These are phyloP conservation scores for Orchestia grillus DNA, from an alignment of 1,140 invertebrate species.

Conservation along the genomic window DNA sequence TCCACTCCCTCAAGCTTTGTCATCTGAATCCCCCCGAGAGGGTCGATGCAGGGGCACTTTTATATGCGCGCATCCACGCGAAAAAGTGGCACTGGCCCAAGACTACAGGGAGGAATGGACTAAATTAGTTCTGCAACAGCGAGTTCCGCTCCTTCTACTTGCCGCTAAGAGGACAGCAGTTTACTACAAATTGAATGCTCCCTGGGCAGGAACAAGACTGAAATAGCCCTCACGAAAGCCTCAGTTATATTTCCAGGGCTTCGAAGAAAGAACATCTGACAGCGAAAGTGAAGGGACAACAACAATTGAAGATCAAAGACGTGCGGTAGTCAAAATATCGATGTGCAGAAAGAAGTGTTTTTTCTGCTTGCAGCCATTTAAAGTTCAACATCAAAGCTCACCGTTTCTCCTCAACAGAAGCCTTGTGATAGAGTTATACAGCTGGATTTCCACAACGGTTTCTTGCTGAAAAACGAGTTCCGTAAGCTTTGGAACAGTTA, in stretches of 20 bases:
- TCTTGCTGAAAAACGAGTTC: not conserved
- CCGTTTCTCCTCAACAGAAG: not conserved
- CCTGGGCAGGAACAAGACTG: not conserved
- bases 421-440: not conserved
- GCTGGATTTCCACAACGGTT: not conserved
- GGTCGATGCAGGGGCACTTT: not conserved
- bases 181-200: constrained; percentile 26
- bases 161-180: not conserved
- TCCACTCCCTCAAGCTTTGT: not conserved
- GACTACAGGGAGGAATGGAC: not conserved
- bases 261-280: not conserved
- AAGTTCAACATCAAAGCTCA: not conserved
- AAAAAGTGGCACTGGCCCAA: constrained; percentile 6
- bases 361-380: not conserved
- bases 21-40: not conserved
- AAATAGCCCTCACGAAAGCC: not conserved
- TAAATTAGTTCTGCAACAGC: constrained; percentile 15
- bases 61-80: not conserved
- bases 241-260: not conserved
- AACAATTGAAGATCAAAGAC: not conserved
- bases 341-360: not conserved
- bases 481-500: not conserved
- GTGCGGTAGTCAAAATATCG: not conserved
- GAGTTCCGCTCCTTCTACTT: not conserved
- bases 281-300: not conserved